Percentiles rank a stretch among this genome's conserved stretches.
phyloP scores from a whole-genome alignment of 1,140 invertebrate genomes.

The Drosophila kikkawai region DNA sequence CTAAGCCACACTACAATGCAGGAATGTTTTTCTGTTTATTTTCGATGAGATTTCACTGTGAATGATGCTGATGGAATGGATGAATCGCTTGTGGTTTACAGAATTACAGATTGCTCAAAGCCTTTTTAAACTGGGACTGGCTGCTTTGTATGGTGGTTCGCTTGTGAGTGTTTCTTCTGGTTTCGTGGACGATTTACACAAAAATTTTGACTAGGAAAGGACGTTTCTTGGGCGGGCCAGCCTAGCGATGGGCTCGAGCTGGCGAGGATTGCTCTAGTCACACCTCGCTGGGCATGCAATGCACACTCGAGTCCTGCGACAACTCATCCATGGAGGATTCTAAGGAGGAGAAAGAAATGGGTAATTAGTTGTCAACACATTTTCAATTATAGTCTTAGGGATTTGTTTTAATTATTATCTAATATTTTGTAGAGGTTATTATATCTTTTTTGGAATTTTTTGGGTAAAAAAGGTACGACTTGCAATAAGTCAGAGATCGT shows the following conservation, averaged over 20 bases:
- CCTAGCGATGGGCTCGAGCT: slow-evolving; percentile 72
- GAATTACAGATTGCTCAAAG: slow-evolving; percentile 61
- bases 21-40: slow-evolving; percentile 62
- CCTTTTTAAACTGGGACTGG: slow-evolving; percentile 50
- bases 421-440: no score
- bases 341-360: slow-evolving; percentile 79
- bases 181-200: slow-evolving; percentile 55
- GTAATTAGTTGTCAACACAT: neutral
- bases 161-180: slow-evolving; percentile 28
- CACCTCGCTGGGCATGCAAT: slow-evolving; percentile 92
- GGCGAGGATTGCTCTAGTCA: slow-evolving; percentile 85
- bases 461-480: no score
- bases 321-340: slow-evolving; percentile 93
- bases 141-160: slow-evolving; percentile 39
- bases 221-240: slow-evolving; percentile 58
- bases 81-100: slow-evolving; percentile 30
- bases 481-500: no score
- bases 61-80: slow-evolving; percentile 2
- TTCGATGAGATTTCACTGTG: slow-evolving; percentile 44
- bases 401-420: neutral
- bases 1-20: slow-evolving; percentile 65
- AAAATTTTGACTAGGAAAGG: slow-evolving; percentile 84
- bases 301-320: slow-evolving; percentile 92
- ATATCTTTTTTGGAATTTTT: no score
- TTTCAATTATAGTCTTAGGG: neutral